A percentile compares a stretch with the other conserved stretches of the same genome.
Conservation (phyloP, 2,113 vertebrate species). For the Tragelaphus imberbis region DNA sequence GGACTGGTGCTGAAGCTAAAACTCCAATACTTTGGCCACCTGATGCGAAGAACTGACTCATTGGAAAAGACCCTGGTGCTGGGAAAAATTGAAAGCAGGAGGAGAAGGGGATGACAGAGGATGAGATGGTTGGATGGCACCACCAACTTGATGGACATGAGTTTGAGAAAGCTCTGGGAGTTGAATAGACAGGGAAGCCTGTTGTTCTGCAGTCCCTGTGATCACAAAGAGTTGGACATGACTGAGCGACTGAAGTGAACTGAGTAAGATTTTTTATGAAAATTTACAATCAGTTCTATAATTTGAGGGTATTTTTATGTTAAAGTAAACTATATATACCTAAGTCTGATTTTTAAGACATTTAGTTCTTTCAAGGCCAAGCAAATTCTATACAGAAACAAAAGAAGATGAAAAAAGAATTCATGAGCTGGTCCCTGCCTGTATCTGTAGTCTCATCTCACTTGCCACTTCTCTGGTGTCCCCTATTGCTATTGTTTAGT, state of each 20-base stretch:
- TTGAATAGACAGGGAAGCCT: background rate
- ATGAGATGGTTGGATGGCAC: background rate
- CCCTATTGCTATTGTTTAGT: background rate
- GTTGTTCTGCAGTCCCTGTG: background rate
- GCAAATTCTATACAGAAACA: background rate
- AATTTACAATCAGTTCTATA: background rate
- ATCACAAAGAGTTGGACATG: background rate
- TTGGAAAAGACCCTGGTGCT: too few species aligned
- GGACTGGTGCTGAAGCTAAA: too few species aligned
- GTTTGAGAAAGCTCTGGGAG: background rate
- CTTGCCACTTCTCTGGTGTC: background rate
- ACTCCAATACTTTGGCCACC: too few species aligned
- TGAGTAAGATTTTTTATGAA: background rate
- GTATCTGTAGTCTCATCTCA: background rate
- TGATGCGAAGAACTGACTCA: too few species aligned
- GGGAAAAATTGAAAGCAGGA: background rate
- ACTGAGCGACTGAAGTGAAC: background rate
- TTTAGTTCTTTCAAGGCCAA: background rate
- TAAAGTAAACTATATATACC: background rate
- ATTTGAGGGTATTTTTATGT: background rate
- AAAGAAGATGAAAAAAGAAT: background rate
- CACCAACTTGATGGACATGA: background rate
- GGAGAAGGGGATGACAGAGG: background rate
- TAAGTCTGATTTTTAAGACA: background rate
- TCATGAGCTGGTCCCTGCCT: background rate